A percentile compares a stretch with the other conserved stretches of the same genome.
These are phyloP conservation scores for Dendrolimus punctatus DNA, from an alignment of 1,140 invertebrate genomes.

Conservation along the genomic window DNA sequence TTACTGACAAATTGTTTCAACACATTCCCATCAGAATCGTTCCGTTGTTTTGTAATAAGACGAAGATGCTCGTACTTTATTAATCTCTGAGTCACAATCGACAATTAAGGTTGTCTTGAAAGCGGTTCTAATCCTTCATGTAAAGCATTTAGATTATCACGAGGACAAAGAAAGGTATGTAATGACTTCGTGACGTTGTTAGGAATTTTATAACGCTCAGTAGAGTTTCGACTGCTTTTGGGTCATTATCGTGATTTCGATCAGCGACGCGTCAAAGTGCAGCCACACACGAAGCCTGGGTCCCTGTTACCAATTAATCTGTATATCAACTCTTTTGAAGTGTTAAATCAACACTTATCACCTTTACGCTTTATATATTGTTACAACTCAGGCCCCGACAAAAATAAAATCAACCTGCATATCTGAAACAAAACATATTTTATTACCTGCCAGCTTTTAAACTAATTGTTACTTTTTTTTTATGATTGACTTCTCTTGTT, in stretches of 20 bases:
- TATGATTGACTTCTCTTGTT: no score
- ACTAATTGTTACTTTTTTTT: no score
- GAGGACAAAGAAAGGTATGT: slow-evolving; percentile 37
- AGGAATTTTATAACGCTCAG: slow-evolving; percentile 56
- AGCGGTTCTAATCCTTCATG: slow-evolving; percentile 26
- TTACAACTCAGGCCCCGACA: no score
- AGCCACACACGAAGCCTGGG: slow-evolving; percentile 51
- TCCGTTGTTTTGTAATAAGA: no score
- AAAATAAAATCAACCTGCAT: no score
- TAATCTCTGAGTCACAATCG: slow-evolving; percentile 29
- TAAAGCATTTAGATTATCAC: slow-evolving; percentile 48
- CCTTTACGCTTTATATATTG: no score
- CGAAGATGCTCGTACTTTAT: slow-evolving; percentile 15
- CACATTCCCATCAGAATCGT: slow-evolving; percentile 4
- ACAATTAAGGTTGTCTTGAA: slow-evolving; percentile 31
- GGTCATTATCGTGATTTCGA: slow-evolving; percentile 53
- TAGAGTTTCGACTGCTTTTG: slow-evolving; percentile 24
- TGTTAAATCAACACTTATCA: no score
- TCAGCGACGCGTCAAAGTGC: slow-evolving; percentile 44
- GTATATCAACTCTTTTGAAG: slow-evolving; percentile 5
- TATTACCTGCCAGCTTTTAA: no score
- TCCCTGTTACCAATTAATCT: slow-evolving; percentile 53
- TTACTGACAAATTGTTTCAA: not conserved
- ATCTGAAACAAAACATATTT: no score
- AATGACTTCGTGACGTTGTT: slow-evolving; percentile 51